phyloP scores from a whole-genome alignment of 2,888 invertebrate species.

The Catocala nupta region DNA sequence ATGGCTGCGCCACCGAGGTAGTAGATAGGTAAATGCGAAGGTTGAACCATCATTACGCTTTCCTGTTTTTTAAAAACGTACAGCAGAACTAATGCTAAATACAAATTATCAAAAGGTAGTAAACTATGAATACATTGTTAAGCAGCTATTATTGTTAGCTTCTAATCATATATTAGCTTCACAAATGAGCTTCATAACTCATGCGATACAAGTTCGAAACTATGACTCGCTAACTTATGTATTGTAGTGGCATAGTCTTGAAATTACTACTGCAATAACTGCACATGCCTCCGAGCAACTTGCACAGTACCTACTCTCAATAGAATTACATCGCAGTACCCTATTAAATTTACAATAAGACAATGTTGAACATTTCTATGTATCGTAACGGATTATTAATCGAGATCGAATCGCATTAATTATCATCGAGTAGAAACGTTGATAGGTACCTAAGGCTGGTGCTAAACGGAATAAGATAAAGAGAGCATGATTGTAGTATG shows the following conservation, averaged over 20 bases:
- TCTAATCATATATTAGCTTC: neutral
- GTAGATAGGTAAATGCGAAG: too few relatives aligned
- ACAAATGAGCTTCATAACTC: neutral
- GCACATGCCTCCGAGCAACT: slow-evolving; percentile 8
- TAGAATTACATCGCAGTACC: slow-evolving; percentile 11
- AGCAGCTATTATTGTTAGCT: too few relatives aligned
- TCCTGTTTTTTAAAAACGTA: too few relatives aligned
- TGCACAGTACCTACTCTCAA: neutral
- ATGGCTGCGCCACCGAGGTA: too few relatives aligned
- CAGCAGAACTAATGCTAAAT: too few relatives aligned
- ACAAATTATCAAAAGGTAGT: too few relatives aligned
- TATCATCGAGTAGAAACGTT: slow-evolving; percentile 50
- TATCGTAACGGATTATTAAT: slow-evolving; percentile 44
- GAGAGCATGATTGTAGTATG: too few relatives aligned
- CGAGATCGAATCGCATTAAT: slow-evolving; percentile 54
- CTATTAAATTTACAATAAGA: slow-evolving; percentile 31
- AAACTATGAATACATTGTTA: too few relatives aligned
- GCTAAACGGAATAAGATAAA: neutral
- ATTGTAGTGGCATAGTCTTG: neutral
- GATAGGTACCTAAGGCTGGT: slow-evolving; percentile 39
- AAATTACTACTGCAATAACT: neutral
- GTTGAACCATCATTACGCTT: too few relatives aligned
- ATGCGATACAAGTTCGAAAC: neutral
- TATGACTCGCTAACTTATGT: too few relatives aligned
- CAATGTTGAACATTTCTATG: slow-evolving; percentile 28